A percentile compares a stretch with the other conserved stretches of the same genome.
phyloP scores from a whole-genome alignment of 2,113 vertebrate genomes.

The Neomonachus schauinslandi region DNA sequence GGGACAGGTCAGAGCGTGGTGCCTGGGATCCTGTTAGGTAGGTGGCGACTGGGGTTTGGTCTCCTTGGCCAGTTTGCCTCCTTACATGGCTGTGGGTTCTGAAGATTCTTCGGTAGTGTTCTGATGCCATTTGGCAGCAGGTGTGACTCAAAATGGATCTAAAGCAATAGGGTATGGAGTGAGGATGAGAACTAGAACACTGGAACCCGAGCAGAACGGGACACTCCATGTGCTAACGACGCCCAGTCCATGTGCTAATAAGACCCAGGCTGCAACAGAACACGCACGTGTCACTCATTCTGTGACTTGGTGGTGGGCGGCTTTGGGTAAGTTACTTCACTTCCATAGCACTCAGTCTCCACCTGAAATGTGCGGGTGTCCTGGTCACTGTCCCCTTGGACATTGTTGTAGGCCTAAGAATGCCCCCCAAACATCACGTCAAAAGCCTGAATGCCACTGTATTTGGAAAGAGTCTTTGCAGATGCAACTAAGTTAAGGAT shows the following conservation, averaged over 20 bases:
- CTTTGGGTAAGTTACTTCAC: neutral
- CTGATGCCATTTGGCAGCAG: fast-evolving
- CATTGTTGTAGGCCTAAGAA: fast-evolving
- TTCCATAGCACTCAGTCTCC: neutral
- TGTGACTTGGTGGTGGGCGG: fast-evolving
- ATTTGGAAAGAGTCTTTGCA: neutral
- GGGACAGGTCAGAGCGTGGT: fast-evolving
- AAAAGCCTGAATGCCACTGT: fast-evolving
- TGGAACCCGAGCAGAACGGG: neutral
- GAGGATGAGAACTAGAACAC: neutral
- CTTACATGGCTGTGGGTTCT: neutral
- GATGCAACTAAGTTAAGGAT: neutral
- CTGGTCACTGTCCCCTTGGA: fast-evolving
- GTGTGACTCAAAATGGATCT: neutral
- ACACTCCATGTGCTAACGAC: fast-evolving
- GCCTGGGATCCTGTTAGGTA: fast-evolving
- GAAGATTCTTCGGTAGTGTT: fast-evolving
- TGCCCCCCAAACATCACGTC: fast-evolving
- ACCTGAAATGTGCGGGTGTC: too few species aligned
- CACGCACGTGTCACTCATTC: fast-evolving
- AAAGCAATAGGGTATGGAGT: neutral
- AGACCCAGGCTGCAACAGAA: fast-evolving
- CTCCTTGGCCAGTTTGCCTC: neutral
- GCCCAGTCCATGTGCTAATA: too few species aligned
- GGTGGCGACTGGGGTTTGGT: neutral